phyloP scores from a whole-genome alignment of 2,113 vertebrate genomes.

The Ptilonorhynchus violaceus region DNA sequence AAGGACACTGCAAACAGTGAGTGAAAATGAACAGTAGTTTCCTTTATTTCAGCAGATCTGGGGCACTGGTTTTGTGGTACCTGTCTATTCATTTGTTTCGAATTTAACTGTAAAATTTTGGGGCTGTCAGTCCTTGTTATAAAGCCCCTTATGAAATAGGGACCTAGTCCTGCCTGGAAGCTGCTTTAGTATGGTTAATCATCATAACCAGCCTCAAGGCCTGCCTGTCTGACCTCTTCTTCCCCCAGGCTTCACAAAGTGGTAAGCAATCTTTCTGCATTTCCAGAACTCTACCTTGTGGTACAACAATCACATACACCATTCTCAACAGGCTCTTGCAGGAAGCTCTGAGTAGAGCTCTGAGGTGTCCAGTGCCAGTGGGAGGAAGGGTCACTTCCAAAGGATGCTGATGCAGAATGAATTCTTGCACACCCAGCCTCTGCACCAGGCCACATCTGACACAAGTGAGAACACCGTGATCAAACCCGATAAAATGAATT shows the following conservation, averaged over 20 bases:
- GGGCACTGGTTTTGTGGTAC: neutral
- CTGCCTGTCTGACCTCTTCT: neutral
- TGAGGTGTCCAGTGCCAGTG: neutral
- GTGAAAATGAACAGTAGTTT: neutral
- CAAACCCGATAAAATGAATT: neutral
- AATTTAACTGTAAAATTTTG: neutral
- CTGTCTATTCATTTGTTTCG: neutral
- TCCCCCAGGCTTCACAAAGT: neutral
- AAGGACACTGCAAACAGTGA: neutral
- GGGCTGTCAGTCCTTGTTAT: neutral
- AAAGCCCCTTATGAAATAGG: neutral
- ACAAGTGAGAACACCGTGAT: neutral
- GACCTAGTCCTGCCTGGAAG: neutral
- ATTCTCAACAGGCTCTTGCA: neutral
- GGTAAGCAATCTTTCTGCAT: neutral
- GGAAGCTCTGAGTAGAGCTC: neutral
- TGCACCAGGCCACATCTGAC: neutral
- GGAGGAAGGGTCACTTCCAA: neutral
- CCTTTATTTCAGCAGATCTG: neutral
- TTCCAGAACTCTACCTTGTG: neutral
- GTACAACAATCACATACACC: rapidly evolving
- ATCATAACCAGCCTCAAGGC: neutral
- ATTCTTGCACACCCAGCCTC: neutral
- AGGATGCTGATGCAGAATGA: neutral
- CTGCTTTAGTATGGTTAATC: neutral